A percentile compares a stretch with the other conserved stretches of the same genome.
Conservation (phyloP, 1,140 invertebrate genomes). For the Aricia agestis region DNA sequence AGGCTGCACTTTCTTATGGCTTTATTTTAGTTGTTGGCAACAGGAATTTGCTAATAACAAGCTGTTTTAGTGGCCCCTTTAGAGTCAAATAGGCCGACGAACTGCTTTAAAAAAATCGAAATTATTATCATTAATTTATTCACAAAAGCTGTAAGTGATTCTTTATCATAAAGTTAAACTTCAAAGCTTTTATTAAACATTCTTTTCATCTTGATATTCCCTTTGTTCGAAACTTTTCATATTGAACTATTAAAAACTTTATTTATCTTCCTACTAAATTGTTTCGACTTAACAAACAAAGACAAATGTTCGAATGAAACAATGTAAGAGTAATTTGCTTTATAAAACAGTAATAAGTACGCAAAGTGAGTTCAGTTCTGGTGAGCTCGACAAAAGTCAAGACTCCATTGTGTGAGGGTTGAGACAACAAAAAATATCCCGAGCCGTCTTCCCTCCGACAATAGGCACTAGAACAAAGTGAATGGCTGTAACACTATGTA, state of each 20-base stretch:
- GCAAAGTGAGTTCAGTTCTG: conserved; percentile 5
- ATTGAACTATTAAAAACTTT: conserved; percentile 1
- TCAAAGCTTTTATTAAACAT: not conserved
- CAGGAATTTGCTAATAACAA: too few relatives aligned
- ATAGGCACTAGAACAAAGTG: conserved; percentile 10
- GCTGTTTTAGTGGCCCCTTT: too few relatives aligned
- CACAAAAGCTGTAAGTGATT: not conserved
- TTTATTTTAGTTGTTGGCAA: too few relatives aligned
- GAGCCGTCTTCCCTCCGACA: not conserved
- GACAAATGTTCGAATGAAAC: not conserved
- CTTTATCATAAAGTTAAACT: not conserved
- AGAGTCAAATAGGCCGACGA: too few relatives aligned
- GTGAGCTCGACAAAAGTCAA: conserved; percentile 12
- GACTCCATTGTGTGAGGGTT: conserved; percentile 10
- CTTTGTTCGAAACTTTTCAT: not conserved
- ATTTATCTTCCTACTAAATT: not conserved
- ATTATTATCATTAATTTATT: not conserved
- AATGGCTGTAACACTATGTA: conserved; percentile 6
- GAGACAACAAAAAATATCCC: conserved; percentile 11
- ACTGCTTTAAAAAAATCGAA: not conserved
- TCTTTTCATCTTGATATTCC: not conserved
- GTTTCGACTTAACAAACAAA: not conserved
- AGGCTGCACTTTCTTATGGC: too few relatives aligned
- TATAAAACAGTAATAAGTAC: not conserved
- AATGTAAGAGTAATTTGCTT: not conserved